Evolutionary conservation across 2,888 invertebrate species (phyloP).

Genomic region (Caenorhabditis sinica): DNA sequence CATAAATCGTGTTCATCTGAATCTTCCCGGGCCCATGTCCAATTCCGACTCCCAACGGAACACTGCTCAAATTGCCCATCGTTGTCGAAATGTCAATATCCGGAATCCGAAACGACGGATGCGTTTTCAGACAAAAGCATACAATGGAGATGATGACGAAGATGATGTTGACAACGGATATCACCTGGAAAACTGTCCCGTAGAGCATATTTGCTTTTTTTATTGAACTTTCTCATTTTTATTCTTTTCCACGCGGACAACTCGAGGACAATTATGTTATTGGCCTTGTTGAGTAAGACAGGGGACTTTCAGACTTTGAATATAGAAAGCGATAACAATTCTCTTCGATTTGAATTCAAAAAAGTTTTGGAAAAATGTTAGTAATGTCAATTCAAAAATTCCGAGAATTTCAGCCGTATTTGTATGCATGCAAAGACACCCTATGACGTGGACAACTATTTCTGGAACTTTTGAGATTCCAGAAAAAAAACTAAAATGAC

Average conservation of each 20-base stretch:
- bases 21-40: background rate
- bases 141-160: constrained; percentile 96
- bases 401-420: constrained; percentile 27
- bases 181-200: constrained; percentile 88
- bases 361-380: constrained; percentile 35
- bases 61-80: constrained; percentile 28
- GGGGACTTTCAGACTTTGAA: constrained; percentile 19
- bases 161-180: constrained; percentile 93
- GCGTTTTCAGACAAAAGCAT: constrained; percentile 95
- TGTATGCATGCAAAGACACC: constrained; percentile 29
- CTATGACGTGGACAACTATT: constrained; percentile 44
- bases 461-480: background rate
- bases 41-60: background rate
- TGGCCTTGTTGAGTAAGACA: background rate
- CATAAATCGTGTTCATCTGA: constrained; percentile 66
- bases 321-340: constrained; percentile 15
- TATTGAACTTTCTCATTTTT: background rate
- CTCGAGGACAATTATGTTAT: constrained; percentile 7
- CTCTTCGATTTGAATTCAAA: too few relatives aligned
- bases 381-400: background rate
- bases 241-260: background rate
- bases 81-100: constrained; percentile 81
- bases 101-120: constrained; percentile 95
- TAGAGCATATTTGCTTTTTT: constrained; percentile 13
- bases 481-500: constrained; percentile 49